Conservation (phyloP, 2,113 vertebrate species). For the Corythoichthys intestinalis region DNA sequence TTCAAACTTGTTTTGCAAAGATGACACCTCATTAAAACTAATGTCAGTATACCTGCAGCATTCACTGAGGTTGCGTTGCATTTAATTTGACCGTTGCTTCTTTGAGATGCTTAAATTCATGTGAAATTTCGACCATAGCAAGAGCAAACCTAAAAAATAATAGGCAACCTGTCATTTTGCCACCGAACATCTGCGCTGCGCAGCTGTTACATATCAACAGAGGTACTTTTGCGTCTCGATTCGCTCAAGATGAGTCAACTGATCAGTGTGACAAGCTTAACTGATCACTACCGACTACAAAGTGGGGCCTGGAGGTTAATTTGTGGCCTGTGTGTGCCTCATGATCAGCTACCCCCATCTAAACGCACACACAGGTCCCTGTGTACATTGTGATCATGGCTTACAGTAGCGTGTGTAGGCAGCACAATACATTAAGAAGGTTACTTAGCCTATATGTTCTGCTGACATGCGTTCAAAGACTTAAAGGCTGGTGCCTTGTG, state of each 20-base stretch:
- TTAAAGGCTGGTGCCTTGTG: conserved; percentile 54
- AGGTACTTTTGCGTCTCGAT: conserved; percentile 8
- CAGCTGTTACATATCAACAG: neutral
- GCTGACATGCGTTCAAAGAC: conserved; percentile 64
- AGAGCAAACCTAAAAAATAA: neutral
- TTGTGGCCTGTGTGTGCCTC: conserved; percentile 36
- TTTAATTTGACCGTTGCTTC: conserved; percentile 1
- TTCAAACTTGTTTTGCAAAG: conserved; percentile 7
- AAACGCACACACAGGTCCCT: conserved; percentile 26
- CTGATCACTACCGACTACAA: conserved; percentile 45
- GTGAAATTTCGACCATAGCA: neutral
- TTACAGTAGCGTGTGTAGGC: conserved; percentile 48
- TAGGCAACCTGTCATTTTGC: neutral
- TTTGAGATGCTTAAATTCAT: neutral
- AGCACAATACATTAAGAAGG: conserved; percentile 54
- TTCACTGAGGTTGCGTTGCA: neutral
- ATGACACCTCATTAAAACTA: neutral
- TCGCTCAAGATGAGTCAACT: conserved; percentile 32
- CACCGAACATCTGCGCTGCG: neutral
- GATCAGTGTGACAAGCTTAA: conserved; percentile 50
- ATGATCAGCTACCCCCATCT: conserved; percentile 49
- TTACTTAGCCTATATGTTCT: conserved; percentile 62
- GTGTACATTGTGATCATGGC: conserved; percentile 42
- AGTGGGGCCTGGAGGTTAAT: conserved; percentile 46
- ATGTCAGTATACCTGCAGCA: neutral